Conservation (phyloP, 2,888 invertebrate genomes). For the Micoletzkya japonica region DNA sequence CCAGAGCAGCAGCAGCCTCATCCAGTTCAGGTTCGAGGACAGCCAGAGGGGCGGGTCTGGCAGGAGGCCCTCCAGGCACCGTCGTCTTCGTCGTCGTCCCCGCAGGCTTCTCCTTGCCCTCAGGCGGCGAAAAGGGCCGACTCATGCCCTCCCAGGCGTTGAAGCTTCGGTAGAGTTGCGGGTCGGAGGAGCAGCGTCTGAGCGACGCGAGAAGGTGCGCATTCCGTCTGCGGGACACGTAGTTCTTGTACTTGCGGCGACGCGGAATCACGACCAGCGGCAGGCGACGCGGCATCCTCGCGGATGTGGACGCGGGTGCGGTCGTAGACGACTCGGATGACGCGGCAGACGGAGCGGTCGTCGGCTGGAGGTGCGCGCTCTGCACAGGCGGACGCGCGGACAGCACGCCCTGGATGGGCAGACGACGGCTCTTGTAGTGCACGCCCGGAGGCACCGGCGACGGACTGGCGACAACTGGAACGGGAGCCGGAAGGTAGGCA, state of each 20-base stretch:
- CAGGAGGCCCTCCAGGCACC: background rate
- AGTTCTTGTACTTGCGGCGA: slow-evolving; percentile 61
- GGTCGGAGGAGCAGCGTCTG: slow-evolving; percentile 57
- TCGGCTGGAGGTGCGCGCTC: slow-evolving; percentile 38
- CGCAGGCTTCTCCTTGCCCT: slow-evolving; percentile 27
- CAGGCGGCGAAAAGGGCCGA: slow-evolving; percentile 38
- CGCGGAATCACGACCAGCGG: slow-evolving; percentile 61
- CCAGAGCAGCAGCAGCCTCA: background rate
- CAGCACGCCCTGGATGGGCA: slow-evolving; percentile 50
- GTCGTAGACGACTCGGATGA: background rate
- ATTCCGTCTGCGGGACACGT: slow-evolving; percentile 57
- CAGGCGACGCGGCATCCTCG: slow-evolving; percentile 46
- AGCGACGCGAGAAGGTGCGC: slow-evolving; percentile 52
- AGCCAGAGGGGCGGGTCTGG: slow-evolving; percentile 18
- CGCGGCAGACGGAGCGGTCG: background rate
- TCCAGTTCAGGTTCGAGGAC: slow-evolving; percentile 24
- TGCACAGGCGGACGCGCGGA: slow-evolving; percentile 45
- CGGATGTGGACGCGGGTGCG: slow-evolving; percentile 10
- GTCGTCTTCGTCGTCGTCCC: background rate
- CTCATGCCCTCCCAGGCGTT: slow-evolving; percentile 54
- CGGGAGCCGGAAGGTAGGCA: background rate
- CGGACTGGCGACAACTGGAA: background rate
- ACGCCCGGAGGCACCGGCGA: background rate
- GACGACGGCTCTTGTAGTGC: slow-evolving; percentile 52
- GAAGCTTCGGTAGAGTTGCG: slow-evolving; percentile 56